Evolutionary conservation across 2,113 vertebrate species (phyloP).

Genomic region (Glaucidium brasilianum): DNA sequence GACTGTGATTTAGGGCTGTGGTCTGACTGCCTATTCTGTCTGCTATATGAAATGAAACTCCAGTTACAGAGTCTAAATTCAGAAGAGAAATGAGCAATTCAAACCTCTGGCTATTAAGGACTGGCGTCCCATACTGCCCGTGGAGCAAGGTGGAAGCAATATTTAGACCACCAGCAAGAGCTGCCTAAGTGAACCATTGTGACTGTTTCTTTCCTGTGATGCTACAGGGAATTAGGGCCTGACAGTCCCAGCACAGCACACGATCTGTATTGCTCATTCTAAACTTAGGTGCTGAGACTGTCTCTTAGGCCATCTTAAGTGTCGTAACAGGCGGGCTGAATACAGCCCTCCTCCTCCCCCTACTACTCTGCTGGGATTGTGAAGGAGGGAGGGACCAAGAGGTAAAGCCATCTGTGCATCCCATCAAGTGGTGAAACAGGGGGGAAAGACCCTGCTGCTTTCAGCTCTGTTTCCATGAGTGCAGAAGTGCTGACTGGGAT

Average conservation of each 20-base stretch:
- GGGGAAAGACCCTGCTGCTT: slow-evolving; percentile 36
- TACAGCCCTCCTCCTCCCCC: neutral
- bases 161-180: neutral
- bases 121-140: neutral
- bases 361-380: neutral
- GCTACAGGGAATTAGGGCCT: neutral
- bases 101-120: neutral
- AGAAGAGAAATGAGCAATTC: slow-evolving; percentile 32
- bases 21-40: slow-evolving; percentile 17
- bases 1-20: slow-evolving; percentile 16
- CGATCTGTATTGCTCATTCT: neutral
- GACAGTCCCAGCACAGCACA: neutral
- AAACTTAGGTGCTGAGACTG: neutral
- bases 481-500: slow-evolving; percentile 6
- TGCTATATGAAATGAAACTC: slow-evolving; percentile 20
- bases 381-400: neutral
- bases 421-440: neutral
- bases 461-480: neutral
- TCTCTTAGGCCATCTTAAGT: neutral
- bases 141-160: neutral
- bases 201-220: neutral
- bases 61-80: slow-evolving; percentile 35
- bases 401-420: slow-evolving; percentile 43
- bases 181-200: neutral
- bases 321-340: neutral